A percentile compares a stretch with the other conserved stretches of the same genome.
Conservation (phyloP, 2,113 vertebrate species). For the Australoheros scitulus region DNA sequence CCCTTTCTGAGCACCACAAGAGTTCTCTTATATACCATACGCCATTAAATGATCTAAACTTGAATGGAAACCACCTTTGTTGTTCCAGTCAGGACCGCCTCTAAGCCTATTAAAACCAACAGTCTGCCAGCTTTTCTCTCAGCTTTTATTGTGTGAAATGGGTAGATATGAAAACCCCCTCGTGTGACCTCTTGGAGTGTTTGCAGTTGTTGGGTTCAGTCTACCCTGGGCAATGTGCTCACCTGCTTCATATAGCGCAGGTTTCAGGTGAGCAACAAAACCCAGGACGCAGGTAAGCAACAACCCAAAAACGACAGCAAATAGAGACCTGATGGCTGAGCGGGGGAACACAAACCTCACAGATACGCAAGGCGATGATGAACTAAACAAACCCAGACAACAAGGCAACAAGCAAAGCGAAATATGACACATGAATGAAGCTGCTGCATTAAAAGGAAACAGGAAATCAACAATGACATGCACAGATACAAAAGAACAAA, state of each 20-base stretch:
- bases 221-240: background rate
- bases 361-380: background rate
- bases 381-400: background rate
- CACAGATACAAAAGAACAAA: background rate
- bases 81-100: background rate
- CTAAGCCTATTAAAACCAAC: background rate
- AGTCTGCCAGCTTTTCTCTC: background rate
- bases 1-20: background rate
- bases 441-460: background rate
- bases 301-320: background rate
- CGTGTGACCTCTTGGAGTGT: rapidly evolving
- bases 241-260: background rate
- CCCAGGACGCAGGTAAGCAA: background rate
- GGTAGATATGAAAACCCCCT: background rate
- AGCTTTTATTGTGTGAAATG: background rate
- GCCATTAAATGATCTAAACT: background rate
- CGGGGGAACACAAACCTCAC: background rate
- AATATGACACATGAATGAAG: background rate
- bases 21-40: background rate
- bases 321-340: background rate
- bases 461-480: background rate
- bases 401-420: background rate
- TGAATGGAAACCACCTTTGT: background rate
- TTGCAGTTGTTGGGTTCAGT: background rate
- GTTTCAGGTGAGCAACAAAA: background rate